Evolutionary conservation across 2,888 invertebrate species (phyloP), one percentile per base, ranked within the genome.

Genomic region (Papilio demoleus): DNA sequence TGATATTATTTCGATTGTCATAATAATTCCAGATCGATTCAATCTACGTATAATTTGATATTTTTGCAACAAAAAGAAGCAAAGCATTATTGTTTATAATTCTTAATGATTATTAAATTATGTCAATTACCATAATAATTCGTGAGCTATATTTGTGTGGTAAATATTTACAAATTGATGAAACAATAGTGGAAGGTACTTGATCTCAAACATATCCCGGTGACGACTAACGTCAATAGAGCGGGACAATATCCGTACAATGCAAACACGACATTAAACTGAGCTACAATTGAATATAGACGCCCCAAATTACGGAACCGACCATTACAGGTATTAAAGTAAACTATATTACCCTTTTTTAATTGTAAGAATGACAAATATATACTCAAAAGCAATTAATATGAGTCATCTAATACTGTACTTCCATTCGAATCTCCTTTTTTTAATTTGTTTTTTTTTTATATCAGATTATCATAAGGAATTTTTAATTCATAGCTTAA

Each of bases 181-280:
- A 50, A 50, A 50, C 14, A 50, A 50, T 24, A 50, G 12, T 50
- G 14, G n/a, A 53, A 27, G n/a, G 27, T n/a, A 53, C n/a, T 53
- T 53, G 53, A 31, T 27, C 27, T 24, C 53, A 27, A 53, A 53
- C 27, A 27, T 8, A 53, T 27, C 53, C n/a, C 27, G 27, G 8
- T 27, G 53, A 53, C 53, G 27, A 8, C 24, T 11, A 8, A n/a
- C 27, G 53, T 27, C 53, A 53, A 53, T 53, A 53, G n/a, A 53
- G n/a, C 2, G 27, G 53, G 27, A 14, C 53, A 53, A 53, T 53
- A 53, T 53, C 53, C 24, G 53, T 6, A n/a, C 53, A 27, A 2
- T 27, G 27, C 27, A 53, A 53, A 53, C 53, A 53, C 6, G 27
- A 19, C 27, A 27, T 2, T 2, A 53, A 53, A 50, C 12, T 27